phyloP scores from a whole-genome alignment of 2,113 vertebrate species.

The Notarius quadriscutis region DNA sequence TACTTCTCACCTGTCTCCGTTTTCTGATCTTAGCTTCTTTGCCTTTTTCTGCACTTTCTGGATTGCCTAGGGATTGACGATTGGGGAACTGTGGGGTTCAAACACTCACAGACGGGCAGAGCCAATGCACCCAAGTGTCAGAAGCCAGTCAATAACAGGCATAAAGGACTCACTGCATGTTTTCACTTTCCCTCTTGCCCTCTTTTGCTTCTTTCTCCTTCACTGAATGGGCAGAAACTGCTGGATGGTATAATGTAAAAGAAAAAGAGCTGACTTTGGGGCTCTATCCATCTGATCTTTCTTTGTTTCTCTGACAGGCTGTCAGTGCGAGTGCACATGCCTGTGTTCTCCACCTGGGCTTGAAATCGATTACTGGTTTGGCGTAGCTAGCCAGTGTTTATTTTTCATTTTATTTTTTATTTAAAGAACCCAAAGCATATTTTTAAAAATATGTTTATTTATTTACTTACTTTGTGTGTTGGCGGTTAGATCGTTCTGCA shows the following conservation, averaged over 20 bases:
- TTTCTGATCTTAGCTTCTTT: conserved; percentile 3
- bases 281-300: conserved; percentile 34
- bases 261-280: conserved; percentile 20
- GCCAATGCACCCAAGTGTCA: conserved; percentile 28
- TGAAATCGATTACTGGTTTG: conserved; percentile 34
- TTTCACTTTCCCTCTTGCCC: conserved; percentile 23
- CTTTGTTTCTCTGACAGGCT: conserved; percentile 34
- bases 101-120: conserved; percentile 45
- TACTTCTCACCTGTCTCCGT: background rate
- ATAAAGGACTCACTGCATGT: conserved; percentile 27
- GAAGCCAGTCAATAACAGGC: conserved; percentile 37
- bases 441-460: background rate
- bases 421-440: background rate
- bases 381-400: background rate
- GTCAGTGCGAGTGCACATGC: conserved; percentile 30
- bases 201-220: conserved; percentile 23
- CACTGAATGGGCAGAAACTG: conserved; percentile 9
- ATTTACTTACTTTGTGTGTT: background rate
- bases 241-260: conserved; percentile 13
- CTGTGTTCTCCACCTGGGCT: conserved; percentile 29
- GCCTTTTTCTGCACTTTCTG: conserved; percentile 18
- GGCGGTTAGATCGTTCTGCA: conserved; percentile 45
- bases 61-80: conserved; percentile 54
- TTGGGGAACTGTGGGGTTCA: conserved; percentile 35
- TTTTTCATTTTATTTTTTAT: conserved; percentile 1